A percentile compares a stretch with the other conserved stretches of the same genome.
Evolutionary conservation across 2,113 vertebrate genomes (phyloP).

Genomic region (Psammodynastes pulverulentus): DNA sequence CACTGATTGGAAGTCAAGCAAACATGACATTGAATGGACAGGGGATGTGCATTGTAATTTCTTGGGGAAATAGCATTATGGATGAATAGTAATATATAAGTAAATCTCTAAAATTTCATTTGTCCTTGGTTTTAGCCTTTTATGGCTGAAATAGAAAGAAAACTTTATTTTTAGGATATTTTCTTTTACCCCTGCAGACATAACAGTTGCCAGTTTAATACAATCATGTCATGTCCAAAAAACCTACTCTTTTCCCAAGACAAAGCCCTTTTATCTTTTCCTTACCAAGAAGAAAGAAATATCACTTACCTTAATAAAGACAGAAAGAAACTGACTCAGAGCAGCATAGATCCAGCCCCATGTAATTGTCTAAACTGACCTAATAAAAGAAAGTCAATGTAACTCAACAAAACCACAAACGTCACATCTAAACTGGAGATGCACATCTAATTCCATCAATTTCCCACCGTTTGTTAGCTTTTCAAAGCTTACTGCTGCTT

Average conservation of each 20-base stretch:
- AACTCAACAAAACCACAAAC: neutral
- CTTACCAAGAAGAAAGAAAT: neutral
- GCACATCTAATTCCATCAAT: neutral
- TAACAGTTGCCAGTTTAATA: neutral
- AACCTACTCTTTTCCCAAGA: neutral
- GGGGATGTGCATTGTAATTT: neutral
- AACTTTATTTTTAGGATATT: neutral
- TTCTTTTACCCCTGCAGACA: neutral
- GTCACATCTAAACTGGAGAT: neutral
- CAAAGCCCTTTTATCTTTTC: neutral
- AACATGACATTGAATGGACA: neutral
- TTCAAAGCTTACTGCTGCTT: neutral
- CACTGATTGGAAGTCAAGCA: too few species aligned
- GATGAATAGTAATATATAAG: neutral
- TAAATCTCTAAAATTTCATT: neutral
- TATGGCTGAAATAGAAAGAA: neutral
- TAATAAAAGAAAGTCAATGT: neutral
- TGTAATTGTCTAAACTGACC: neutral
- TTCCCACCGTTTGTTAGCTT: neutral
- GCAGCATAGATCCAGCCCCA: neutral
- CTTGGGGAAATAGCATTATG: neutral
- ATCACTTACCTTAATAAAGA: neutral
- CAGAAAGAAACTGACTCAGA: neutral
- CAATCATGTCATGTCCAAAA: neutral
- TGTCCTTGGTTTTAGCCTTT: neutral